phyloP scores from a whole-genome alignment of 2,797 vertebrate genomes.

The Dipus sagitta region DNA sequence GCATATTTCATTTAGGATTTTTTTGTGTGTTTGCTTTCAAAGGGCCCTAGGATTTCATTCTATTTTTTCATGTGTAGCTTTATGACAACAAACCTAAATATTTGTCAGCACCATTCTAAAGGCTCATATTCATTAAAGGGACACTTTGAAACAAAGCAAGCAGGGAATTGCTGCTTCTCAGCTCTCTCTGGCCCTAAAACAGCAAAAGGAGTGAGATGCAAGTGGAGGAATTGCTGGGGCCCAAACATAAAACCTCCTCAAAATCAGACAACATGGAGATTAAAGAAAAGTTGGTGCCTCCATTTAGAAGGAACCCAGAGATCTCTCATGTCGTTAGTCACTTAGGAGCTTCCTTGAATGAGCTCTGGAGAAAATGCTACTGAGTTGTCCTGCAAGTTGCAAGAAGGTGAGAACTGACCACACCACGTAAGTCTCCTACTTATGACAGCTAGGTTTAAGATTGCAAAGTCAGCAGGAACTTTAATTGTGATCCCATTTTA shows the following conservation, averaged over 20 bases:
- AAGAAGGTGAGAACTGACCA: not conserved
- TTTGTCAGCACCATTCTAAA: constrained; percentile 5
- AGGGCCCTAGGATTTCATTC: not conserved
- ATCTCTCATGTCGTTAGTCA: not conserved
- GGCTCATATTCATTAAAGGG: not conserved
- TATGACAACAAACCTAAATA: constrained; percentile 49
- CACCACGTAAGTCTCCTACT: rapidly evolving
- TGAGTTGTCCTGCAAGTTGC: not conserved
- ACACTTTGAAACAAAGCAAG: constrained; percentile 46
- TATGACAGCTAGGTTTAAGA: not conserved
- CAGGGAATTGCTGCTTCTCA: not conserved
- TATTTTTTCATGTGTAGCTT: constrained; percentile 54
- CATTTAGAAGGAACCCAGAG: not conserved
- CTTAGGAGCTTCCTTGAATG: not conserved
- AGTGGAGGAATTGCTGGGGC: not conserved
- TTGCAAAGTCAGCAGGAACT: too few species aligned
- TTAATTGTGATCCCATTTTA: too few species aligned
- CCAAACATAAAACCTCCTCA: not conserved
- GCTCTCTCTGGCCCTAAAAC: not conserved
- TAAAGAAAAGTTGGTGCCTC: not conserved
- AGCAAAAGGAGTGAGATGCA: not conserved
- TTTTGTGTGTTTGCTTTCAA: not conserved
- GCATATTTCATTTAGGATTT: not conserved
- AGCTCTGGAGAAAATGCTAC: not conserved
- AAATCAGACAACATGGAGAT: constrained; percentile 12